These are phyloP conservation scores for Tursiops truncatus DNA, from an alignment of 2,113 vertebrate species.

Conservation along the genomic window DNA sequence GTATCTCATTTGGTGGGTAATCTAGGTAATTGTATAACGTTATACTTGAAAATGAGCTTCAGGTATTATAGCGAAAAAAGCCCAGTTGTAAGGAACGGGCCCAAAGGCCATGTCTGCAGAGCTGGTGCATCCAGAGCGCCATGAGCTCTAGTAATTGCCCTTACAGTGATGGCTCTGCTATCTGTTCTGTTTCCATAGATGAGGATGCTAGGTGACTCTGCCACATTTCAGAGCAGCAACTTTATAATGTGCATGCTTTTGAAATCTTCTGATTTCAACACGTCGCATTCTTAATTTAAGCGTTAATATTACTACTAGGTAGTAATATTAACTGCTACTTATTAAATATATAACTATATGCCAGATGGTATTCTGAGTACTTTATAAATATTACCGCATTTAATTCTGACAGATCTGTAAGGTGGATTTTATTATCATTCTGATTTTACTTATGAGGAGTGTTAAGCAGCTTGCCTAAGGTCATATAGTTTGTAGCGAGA, in stretches of 20 bases:
- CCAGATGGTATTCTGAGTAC: neutral
- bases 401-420: slow-evolving; percentile 18
- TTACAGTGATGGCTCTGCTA: neutral
- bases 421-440: slow-evolving; percentile 1
- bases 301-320: neutral
- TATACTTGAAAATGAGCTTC: neutral
- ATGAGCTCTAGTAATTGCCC: no score
- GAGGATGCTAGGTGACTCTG: neutral
- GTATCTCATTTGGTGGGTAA: neutral
- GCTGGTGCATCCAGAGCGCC: neutral
- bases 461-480: neutral
- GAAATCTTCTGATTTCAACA: neutral
- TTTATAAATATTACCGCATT: slow-evolving; percentile 17
- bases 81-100: neutral
- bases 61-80: neutral
- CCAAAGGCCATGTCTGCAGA: neutral
- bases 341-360: neutral
- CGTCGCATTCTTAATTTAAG: neutral
- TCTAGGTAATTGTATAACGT: neutral
- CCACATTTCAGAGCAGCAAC: neutral
- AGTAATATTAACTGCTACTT: neutral
- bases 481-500: neutral
- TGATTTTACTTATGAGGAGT: slow-evolving; percentile 24
- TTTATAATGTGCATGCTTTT: neutral
- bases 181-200: neutral